Base-by-base conservation (phyloP, 2,113 vertebrate genomes). In the Columbina picui region DNA sequence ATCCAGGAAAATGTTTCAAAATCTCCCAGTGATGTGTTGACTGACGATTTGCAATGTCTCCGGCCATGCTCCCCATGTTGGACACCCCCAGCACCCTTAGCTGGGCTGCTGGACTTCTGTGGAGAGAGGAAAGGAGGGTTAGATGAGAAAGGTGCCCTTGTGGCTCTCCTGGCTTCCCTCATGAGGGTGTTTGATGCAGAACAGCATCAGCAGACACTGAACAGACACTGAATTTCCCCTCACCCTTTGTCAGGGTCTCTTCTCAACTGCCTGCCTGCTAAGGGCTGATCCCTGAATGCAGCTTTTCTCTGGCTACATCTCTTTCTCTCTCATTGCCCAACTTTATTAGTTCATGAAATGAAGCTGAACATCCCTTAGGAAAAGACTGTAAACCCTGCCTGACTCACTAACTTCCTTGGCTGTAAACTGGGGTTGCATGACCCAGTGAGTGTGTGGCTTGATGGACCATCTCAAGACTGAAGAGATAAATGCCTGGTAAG, bases 351-450 rank as follows among this genome's bases (percentile, higher is more conserved):
- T 69, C 74, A 45, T 80, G 87, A 87, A 95, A 87, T 76, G 84
- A 71, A 94, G 81, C 87, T 15, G 22, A 91, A 47, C 34, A 41
- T 53, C 77, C 89, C 71, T 84, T 14, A 94, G 89, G 84, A 95
- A 59, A 68, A 45, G 64, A 27, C 76, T 64, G 80, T 73, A 60
- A 94, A 38, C 39, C 39, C 68, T 64, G 81, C 73, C 68, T 47
- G 59, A 32, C 59, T 89, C 59, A 63, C 84, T 78, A 9, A 68
- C 81, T 47, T 84, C 76, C 63, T 21, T 13, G 0, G 4, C 85
- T 43, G 43, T 27, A 47, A 84, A 8, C 19, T 25, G 71, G 30
- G 74, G 34, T 45, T 75, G 45, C 7, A 20, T n/a, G 74, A 84
- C 53, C 43, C 14, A 65, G 52, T 0, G 2, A 78, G 39, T 3